phyloP scores from a whole-genome alignment of 1,140 invertebrate genomes.

The Eriosoma lanigerum region DNA sequence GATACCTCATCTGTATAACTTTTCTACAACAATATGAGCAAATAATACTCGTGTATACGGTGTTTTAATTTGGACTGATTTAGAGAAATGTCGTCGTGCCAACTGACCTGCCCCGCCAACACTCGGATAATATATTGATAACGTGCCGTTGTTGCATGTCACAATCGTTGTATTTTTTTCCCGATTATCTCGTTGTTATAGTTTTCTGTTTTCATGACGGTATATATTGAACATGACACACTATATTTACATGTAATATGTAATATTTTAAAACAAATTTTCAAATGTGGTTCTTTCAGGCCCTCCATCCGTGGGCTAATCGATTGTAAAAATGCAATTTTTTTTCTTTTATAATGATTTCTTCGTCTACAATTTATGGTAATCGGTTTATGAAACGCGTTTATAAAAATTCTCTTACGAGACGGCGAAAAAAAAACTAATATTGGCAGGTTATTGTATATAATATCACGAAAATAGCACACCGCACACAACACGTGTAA shows the following conservation, averaged over 20 bases:
- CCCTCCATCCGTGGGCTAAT: background rate
- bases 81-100: too few relatives aligned
- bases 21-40: too few relatives aligned
- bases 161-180: background rate
- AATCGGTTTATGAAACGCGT: background rate
- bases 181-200: background rate
- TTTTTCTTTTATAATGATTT: background rate
- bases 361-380: background rate
- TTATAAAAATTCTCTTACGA: background rate
- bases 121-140: background rate
- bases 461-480: too few relatives aligned
- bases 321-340: background rate
- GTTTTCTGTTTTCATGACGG: background rate
- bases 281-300: background rate
- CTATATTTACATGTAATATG: too few relatives aligned
- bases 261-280: conserved; percentile 31
- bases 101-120: too few relatives aligned
- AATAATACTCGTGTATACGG: too few relatives aligned
- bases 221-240: too few relatives aligned
- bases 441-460: too few relatives aligned
- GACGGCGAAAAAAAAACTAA: background rate
- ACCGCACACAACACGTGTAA: too few relatives aligned
- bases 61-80: too few relatives aligned
- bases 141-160: background rate
- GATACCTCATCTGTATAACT: background rate